Evolutionary conservation across 2,113 vertebrate genomes (phyloP).

Genomic region (Pelodiscus sinensis): DNA sequence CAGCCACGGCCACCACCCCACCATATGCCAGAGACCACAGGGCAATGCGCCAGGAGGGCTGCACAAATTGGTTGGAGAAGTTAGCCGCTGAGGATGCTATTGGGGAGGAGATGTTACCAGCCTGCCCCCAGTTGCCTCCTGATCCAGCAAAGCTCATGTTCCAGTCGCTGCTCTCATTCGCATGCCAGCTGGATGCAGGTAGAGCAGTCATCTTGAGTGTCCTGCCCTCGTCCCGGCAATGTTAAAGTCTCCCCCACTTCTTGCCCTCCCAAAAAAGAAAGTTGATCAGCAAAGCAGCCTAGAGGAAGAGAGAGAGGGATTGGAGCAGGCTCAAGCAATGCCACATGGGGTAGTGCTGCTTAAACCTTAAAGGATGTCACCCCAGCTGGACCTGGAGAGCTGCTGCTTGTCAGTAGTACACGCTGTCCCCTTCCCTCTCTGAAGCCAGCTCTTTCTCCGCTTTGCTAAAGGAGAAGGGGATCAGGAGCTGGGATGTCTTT

Average conservation of each 20-base stretch:
- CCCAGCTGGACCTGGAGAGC: neutral
- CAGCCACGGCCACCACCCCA: constrained; percentile 89
- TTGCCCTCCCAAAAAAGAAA: neutral
- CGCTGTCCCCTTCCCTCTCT: neutral
- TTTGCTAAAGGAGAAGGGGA: constrained; percentile 27
- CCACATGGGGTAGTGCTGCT: neutral
- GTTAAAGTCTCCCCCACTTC: neutral
- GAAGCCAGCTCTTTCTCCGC: neutral
- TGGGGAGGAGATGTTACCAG: constrained; percentile 41
- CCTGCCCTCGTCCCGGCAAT: neutral
- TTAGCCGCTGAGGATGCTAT: constrained; percentile 62
- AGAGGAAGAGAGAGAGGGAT: neutral
- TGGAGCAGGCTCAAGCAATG: neutral
- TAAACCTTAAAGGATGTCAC: constrained; percentile 12
- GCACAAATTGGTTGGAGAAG: constrained; percentile 91
- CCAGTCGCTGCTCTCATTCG: constrained; percentile 11
- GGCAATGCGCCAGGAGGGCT: constrained; percentile 93
- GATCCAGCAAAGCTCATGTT: constrained; percentile 30
- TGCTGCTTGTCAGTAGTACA: neutral
- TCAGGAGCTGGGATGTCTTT: constrained; percentile 38
- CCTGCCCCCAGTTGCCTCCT: neutral
- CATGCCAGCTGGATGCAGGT: constrained; percentile 43
- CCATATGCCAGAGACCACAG: constrained; percentile 96
- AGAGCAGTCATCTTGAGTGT: constrained; percentile 54
- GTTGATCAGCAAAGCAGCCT: neutral